Evolutionary conservation across 1,140 invertebrate genomes (phyloP).

Genomic region (Calephelis virginiensis): DNA sequence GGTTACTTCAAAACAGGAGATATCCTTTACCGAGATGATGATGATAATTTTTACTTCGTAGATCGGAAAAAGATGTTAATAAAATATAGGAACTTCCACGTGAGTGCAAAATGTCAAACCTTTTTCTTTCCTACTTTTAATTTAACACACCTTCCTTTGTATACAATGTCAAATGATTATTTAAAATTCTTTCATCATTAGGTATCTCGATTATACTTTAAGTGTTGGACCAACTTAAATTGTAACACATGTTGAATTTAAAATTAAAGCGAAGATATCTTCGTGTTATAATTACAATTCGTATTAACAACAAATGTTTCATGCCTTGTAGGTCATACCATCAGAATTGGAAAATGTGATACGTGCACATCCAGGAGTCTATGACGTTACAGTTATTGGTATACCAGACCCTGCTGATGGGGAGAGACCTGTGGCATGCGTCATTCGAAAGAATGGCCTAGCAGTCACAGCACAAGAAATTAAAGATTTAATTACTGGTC

Average conservation of each 20-base stretch:
- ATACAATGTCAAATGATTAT: no score
- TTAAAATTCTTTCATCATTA: no score
- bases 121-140: no score
- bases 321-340: slow-evolving; percentile 84
- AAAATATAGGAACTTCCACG: slow-evolving; percentile 79
- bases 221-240: no score
- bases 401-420: slow-evolving; percentile 83
- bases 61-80: slow-evolving; percentile 88
- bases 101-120: slow-evolving; percentile 35
- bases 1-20: slow-evolving; percentile 88
- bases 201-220: no score
- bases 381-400: slow-evolving; percentile 90
- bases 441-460: slow-evolving; percentile 49
- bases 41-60: slow-evolving; percentile 82
- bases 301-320: neutral
- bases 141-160: no score
- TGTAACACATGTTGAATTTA: no score
- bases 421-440: slow-evolving; percentile 85
- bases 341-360: slow-evolving; percentile 90
- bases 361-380: slow-evolving; percentile 70
- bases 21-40: slow-evolving; percentile 83
- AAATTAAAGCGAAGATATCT: neutral
- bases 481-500: slow-evolving; percentile 77
- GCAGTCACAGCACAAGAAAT: slow-evolving; percentile 51
- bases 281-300: neutral